Evolutionary conservation across 2,888 invertebrate species (phyloP).

Genomic region (Pammene fasciana): DNA sequence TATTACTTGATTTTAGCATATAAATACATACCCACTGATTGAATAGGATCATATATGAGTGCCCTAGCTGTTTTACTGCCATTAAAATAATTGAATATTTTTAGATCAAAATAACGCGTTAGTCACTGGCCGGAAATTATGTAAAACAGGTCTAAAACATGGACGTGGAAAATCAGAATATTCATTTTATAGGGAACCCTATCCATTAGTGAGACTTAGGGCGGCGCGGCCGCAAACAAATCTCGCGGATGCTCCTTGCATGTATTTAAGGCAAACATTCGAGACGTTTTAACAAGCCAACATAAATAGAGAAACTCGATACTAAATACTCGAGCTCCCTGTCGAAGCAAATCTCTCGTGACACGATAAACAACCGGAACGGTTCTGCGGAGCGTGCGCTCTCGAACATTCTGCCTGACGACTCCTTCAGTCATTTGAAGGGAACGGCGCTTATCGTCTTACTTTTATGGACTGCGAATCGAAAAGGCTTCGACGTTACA

Average conservation of each 20-base stretch:
- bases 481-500: constrained; percentile 72
- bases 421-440: constrained; percentile 74
- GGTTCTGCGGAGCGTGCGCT: constrained; percentile 54
- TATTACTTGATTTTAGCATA: background rate
- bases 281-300: constrained; percentile 63
- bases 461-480: constrained; percentile 78
- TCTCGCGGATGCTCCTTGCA: constrained; percentile 67
- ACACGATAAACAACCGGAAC: constrained; percentile 63
- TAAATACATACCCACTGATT: background rate
- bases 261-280: constrained; percentile 60
- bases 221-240: constrained; percentile 68
- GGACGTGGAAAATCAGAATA: constrained; percentile 75
- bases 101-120: constrained; percentile 68
- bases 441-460: constrained; percentile 77
- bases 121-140: constrained; percentile 77
- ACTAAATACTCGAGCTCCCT: constrained; percentile 65
- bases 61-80: constrained; percentile 45
- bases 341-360: constrained; percentile 64
- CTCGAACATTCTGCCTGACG: constrained; percentile 66
- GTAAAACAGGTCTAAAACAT: constrained; percentile 75
- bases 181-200: constrained; percentile 74
- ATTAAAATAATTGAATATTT: constrained; percentile 51
- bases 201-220: constrained; percentile 75
- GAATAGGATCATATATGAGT: constrained; percentile 2
- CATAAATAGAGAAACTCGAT: constrained; percentile 66